Evolutionary conservation across 1,140 invertebrate species (phyloP), one percentile per base, ranked within the genome.

Genomic region (Sarcophaga bullata): DNA sequence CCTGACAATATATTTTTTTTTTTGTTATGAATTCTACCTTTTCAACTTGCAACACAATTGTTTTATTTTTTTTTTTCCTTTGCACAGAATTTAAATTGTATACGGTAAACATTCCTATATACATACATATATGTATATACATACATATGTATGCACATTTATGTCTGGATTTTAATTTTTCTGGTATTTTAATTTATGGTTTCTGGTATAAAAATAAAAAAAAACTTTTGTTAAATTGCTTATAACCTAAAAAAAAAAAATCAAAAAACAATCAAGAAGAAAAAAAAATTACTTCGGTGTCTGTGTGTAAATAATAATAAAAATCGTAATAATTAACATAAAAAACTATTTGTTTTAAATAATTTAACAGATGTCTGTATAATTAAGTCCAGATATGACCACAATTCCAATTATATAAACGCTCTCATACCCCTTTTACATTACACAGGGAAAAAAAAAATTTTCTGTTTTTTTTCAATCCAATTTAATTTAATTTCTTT

Each of bases 311-410:
- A 37, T 37, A n/a, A 37, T 37, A 37, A 37, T 37, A 37, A 37
- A 37, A 37, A 37, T 37, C 25, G 25, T 37, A 68, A 68, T 68
- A 68, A 68, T 68, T 68, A 68, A 68, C 62, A 68, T 68, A 68
- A 19, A 37, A 37, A 68, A 68, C 62, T 68, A 68, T 68, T 68
- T 68, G 17, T 68, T 17, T 68, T 68, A 68, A 68, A 68, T 68
- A 68, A 68, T 19, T 50, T 50, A 50, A 19, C 75, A 50, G 47
- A 49, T 78, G 75, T 78, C 48, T 50, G 49, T 78, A 78, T 78
- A 78, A 78, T 78, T 78, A 78, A 78, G 50, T 50, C 48, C 75
- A 78, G 75, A 78, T 50, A 78, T n/a, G 19, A 78, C 75, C 75
- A 50, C 75, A 78, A 78, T 50, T 78, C 17, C 75, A 78, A 78